Evolutionary conservation across 2,797 vertebrate genomes (phyloP), one percentile per base, ranked within the genome.

Genomic region (Falco concolor): DNA sequence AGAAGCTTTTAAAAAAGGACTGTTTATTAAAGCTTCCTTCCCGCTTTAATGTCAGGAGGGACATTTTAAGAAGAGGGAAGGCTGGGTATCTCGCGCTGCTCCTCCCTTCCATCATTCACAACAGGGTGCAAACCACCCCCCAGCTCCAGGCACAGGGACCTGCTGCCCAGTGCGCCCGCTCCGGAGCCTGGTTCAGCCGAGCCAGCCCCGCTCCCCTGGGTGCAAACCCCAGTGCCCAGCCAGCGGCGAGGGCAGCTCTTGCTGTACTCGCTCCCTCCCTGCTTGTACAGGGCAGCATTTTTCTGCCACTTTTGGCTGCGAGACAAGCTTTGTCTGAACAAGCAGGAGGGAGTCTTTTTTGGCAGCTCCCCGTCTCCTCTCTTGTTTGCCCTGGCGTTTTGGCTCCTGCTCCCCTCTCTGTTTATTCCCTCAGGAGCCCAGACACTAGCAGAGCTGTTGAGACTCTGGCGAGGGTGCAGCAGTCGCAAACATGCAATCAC

Each of bases 291-390:
- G 92, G 91, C 80, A 95, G 59, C 79, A 90, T 94, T 95, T 76
- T 89, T 91, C 73, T 91, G 92, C 81, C 96, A 69, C 90, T 83
- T 69, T 30, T 91, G 91, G 93, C 84, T 59, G 24, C 0, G 1
- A 90, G 89, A 93, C 53, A 49, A 89, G 94, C 89, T 96, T 93
- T 96, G 95, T 96, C 96, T 96, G 90, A 94, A 93, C 95, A 96
- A 93, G 97, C 89, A 92, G 87, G 13, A 83, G 87, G 93, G 83
- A 77, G 86, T 50, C 76, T 89, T 69, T 83, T 86, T 27, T 84
- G 68, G 59, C 57, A 89, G 82, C 83, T 95, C 73, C 88, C 59
- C 10, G 4, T 25, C 95, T 87, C 68, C 68, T 92, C 50, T 65
- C 73, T 93, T 25, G 12, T 94, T 97, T 95, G 89, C 84, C 84